These are phyloP conservation scores for Emydura subglobosa DNA, from an alignment of 2,113 vertebrate genomes.

Conservation along the genomic window DNA sequence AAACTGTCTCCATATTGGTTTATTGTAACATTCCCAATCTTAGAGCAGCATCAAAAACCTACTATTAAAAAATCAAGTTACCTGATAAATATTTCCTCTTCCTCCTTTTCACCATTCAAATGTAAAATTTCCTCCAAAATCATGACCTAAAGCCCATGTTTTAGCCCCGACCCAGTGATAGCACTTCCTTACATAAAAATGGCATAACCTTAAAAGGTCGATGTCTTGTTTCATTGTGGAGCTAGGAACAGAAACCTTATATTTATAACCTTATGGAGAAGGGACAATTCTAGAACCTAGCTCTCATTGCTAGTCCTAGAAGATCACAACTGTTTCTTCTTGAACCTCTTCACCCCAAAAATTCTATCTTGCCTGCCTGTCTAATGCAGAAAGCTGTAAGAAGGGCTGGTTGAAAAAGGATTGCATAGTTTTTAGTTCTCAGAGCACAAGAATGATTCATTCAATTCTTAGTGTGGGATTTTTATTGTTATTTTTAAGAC, in stretches of 20 bases:
- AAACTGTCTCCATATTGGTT: background rate
- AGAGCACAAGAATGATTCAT: background rate
- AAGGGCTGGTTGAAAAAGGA: background rate
- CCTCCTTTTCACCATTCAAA: background rate
- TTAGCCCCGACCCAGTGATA: background rate
- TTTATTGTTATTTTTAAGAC: background rate
- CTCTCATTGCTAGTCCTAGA: background rate
- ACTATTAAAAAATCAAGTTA: background rate
- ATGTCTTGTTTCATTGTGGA: background rate
- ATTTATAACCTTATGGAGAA: background rate
- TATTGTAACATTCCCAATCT: background rate
- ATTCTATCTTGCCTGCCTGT: background rate
- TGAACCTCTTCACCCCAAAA: background rate
- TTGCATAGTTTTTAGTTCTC: background rate
- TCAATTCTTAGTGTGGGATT: background rate
- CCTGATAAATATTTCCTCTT: background rate
- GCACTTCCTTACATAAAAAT: background rate
- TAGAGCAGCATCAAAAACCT: background rate
- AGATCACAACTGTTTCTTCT: background rate
- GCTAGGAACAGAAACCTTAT: background rate
- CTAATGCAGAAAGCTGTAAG: background rate
- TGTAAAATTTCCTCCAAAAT: background rate
- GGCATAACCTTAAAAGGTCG: background rate
- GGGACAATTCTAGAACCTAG: background rate
- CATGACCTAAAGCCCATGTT: background rate